Evolutionary conservation across 2,113 vertebrate genomes (phyloP), one percentile per base, ranked within the genome.

Genomic region (Pipa parva): DNA sequence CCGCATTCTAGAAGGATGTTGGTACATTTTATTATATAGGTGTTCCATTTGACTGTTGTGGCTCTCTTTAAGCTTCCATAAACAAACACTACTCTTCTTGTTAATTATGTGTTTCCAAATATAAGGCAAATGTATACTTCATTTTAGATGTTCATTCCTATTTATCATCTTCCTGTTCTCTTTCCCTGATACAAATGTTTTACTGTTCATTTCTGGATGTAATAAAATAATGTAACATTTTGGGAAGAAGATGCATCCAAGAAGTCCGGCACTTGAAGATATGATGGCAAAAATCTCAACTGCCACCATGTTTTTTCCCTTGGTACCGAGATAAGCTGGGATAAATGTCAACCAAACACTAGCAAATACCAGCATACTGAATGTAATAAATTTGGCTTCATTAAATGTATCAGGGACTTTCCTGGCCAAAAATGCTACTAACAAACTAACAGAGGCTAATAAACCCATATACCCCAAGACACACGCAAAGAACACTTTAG

Each of bases 351-450:
- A 21, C 73, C 71, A 71, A 2, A 77, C 59, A 45, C 64, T 70
- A 3, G 70, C 72, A 36, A 77, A 77, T 1, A 74, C 58, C 4
- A 72, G 15, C 70, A 77, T 74, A 29, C 70, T 76, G 27, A 76
- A 76, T 18, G 75, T 73, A 10, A 74, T 76, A 11, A 72, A 76
- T n/a, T 71, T 74, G 5, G 75, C 51, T 33, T 76, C 75, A 24
- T 76, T 76, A 55, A 76, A 76, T 6, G 55, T 72, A 26, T 76
- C 74, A 13, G 74, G 74, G 7, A 76, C 54, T 12, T 67, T 71
- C 17, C 74, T 65, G 3, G 67, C 67, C 20, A 73, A 3, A 24
- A 76, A 76, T 12, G 74, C 74, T 5, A 71, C 55, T 22, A 66
- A 6, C n/a, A 75, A 68, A 17, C 74, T 72, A 18, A 71, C 21